Base-by-base conservation (phyloP, 2,797 vertebrate genomes). In the Macropodus opercularis region DNA sequence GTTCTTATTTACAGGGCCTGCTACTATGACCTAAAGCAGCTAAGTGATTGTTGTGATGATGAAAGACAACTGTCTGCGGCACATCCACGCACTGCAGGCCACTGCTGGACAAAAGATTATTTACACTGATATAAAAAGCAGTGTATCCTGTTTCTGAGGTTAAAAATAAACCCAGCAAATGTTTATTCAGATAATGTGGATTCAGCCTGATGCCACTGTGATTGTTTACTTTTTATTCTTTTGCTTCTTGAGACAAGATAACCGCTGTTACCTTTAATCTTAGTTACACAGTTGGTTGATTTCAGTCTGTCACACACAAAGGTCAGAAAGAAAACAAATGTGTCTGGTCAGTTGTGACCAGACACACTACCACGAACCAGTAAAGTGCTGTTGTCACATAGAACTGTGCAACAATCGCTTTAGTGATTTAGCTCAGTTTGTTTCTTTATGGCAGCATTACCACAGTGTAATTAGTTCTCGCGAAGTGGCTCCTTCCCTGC, bases 71-170 rank as follows among this genome's bases (percentile, higher is more conserved):
- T 84, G 86, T 90, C 86, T 90, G 78, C 57, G 13, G 66, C 79
- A 89, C 86, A 89, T 89, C 88, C 89, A 91, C 72, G 73, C 86
- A 61, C 83, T 69, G 75, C 77, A 83, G 82, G 84, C 61, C 71
- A 55, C 57, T 14, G 40, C 53, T 46, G 66, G 63, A 85, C 79
- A 85, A 89, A 80, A 1, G 79, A 77, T 87, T 92, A 88, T 92
- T 92, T 90, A 90, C 80, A 55, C 39, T 84, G 83, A 89, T 92
- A 91, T 87, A 89, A 90, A 91, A 89, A 90, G 85, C 72, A 76
- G 50, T 0, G 41, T 63, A 69, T 93, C 92, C 92, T 92, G 90
- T 91, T 89, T 81, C 75, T 69, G 19, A 42, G 61, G 80, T 70
- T 89, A 88, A 90, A 91, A 89, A 89, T 91, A 92, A 85, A 83